Percentiles rank a stretch among this genome's conserved stretches.
phyloP scores from a whole-genome alignment of 2,888 invertebrate genomes.

The Euclidia mi region DNA sequence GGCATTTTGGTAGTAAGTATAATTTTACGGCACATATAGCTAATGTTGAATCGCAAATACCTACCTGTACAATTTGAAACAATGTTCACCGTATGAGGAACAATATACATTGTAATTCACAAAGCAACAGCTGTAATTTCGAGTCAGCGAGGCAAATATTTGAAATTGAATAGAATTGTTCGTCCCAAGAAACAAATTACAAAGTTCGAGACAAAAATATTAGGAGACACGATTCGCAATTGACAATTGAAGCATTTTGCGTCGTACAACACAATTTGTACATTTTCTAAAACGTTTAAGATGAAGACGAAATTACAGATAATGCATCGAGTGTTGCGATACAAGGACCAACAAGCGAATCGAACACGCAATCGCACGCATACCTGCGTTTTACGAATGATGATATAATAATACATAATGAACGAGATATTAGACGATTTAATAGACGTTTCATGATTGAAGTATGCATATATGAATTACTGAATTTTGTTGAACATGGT shows the following conservation, averaged over 20 bases:
- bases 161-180: constrained; percentile 1
- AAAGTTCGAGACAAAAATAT: constrained; percentile 8
- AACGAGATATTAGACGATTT: constrained; percentile 38
- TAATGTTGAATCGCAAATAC: too few species aligned
- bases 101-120: too few species aligned
- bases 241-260: constrained; percentile 25
- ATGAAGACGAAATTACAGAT: constrained; percentile 32
- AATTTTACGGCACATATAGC: too few species aligned
- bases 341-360: constrained; percentile 41
- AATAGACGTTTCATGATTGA: constrained; percentile 22
- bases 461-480: not conserved
- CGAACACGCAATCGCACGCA: constrained; percentile 42
- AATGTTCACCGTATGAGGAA: too few species aligned
- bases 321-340: constrained; percentile 31
- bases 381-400: constrained; percentile 21
- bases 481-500: too few species aligned
- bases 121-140: too few species aligned
- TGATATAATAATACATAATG: constrained; percentile 30
- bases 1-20: too few species aligned
- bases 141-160: not conserved
- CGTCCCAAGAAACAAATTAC: constrained; percentile 19
- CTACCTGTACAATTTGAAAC: too few species aligned
- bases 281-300: constrained; percentile 20
- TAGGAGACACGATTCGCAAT: constrained; percentile 17
- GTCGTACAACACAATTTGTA: constrained; percentile 21